Evolutionary conservation across 2,113 vertebrate species (phyloP).

Genomic region (Pterocles orientalis): DNA sequence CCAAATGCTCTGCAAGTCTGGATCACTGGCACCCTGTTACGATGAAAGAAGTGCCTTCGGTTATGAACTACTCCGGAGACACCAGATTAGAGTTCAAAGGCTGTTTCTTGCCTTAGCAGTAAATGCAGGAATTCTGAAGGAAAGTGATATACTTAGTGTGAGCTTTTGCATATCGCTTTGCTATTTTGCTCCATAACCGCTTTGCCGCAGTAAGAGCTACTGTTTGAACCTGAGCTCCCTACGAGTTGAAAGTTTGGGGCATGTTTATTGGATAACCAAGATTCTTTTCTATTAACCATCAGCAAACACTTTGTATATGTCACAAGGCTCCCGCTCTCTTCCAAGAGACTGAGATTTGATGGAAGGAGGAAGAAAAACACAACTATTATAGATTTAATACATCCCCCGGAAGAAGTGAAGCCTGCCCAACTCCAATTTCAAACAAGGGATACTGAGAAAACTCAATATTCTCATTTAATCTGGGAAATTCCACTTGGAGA

Average conservation of each 20-base stretch:
- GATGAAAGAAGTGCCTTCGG: conserved; percentile 60
- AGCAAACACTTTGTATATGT: conserved; percentile 59
- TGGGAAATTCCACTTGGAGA: conserved; percentile 58
- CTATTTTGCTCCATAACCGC: background rate
- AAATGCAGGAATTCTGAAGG: conserved; percentile 58
- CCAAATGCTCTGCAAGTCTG: conserved; percentile 45
- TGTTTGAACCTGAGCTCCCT: conserved; percentile 27
- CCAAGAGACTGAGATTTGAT: background rate
- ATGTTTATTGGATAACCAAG: conserved; percentile 27
- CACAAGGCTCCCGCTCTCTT: conserved; percentile 23
- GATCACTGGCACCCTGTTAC: conserved; percentile 57
- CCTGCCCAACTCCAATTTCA: background rate
- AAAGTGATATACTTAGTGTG: conserved; percentile 27
- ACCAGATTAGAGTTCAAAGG: conserved; percentile 68
- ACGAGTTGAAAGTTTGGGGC: conserved; percentile 24
- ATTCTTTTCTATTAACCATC: conserved; percentile 50
- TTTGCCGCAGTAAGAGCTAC: conserved; percentile 5
- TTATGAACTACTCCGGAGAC: conserved; percentile 45
- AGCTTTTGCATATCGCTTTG: conserved; percentile 31
- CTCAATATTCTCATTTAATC: conserved; percentile 50
- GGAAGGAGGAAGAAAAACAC: conserved; percentile 30
- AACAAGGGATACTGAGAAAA: background rate
- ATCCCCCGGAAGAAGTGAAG: conserved; percentile 38
- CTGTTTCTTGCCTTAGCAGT: conserved; percentile 45
- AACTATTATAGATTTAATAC: conserved; percentile 27